These are phyloP conservation scores for Stegana nigrithorax DNA, from an alignment of 2,888 invertebrate species.

Conservation along the genomic window DNA sequence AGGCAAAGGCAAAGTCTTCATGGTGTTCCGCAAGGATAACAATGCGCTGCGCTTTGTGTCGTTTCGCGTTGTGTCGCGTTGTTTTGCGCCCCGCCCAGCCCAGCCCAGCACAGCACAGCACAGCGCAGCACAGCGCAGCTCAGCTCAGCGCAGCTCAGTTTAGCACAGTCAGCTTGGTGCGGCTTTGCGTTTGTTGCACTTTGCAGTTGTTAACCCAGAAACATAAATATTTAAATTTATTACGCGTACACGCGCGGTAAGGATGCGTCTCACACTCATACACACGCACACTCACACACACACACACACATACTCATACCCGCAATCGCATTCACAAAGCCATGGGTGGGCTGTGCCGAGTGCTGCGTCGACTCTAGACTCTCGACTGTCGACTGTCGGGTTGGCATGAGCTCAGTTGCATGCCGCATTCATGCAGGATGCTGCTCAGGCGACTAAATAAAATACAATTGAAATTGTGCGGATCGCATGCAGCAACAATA, in stretches of 20 bases:
- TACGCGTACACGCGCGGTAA: too few relatives aligned
- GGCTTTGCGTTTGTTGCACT: background rate
- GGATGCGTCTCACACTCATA: too few relatives aligned
- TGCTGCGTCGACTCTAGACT: background rate
- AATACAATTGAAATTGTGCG: constrained; percentile 11
- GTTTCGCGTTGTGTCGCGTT: too few relatives aligned
- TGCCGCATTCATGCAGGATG: background rate
- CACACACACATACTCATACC: background rate
- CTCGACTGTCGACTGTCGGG: background rate
- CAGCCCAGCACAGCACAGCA: background rate
- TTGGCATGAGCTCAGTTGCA: background rate
- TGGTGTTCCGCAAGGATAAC: too few relatives aligned
- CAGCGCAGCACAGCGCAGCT: background rate
- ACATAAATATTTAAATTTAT: constrained; percentile 54
- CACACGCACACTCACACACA: background rate
- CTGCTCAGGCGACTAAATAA: background rate
- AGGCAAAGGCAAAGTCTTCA: too few relatives aligned
- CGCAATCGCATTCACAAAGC: background rate
- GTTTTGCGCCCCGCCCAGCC: background rate
- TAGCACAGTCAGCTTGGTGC: background rate
- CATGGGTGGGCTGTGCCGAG: background rate
- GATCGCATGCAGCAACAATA: background rate
- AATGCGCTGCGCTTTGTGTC: too few relatives aligned
- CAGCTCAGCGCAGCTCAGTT: background rate
- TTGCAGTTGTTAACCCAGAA: constrained; percentile 51